These are phyloP conservation scores for Sebastes nivosus DNA, from an alignment of 2,797 vertebrate species.

Conservation along the genomic window DNA sequence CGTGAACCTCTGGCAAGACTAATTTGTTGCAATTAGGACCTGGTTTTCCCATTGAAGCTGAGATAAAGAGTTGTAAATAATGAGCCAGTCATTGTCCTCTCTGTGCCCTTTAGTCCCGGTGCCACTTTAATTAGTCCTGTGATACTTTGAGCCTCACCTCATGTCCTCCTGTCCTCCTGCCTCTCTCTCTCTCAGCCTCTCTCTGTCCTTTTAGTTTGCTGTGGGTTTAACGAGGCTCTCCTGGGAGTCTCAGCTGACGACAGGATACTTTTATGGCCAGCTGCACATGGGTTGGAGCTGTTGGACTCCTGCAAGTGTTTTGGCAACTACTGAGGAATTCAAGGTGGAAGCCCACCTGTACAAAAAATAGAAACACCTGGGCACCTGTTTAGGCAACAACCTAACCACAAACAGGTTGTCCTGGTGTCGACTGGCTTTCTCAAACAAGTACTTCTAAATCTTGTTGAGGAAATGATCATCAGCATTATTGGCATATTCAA, in stretches of 20 bases:
- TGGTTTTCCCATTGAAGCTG: conserved; percentile 53
- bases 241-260: neutral
- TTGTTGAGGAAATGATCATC: too few relatives aligned
- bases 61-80: conserved; percentile 63
- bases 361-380: neutral
- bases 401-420: too few relatives aligned
- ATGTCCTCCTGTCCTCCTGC: conserved; percentile 7
- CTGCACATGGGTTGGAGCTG: neutral
- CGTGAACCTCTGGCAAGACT: conserved; percentile 53
- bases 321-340: neutral
- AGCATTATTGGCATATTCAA: too few relatives aligned
- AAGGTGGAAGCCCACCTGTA: neutral
- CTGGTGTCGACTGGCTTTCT: too few relatives aligned
- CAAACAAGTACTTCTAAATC: too few relatives aligned
- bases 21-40: conserved; percentile 77
- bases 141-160: conserved; percentile 42
- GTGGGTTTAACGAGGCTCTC: conserved; percentile 24
- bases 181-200: neutral
- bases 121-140: conserved; percentile 72
- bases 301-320: neutral
- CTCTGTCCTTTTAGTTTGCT: conserved; percentile 24
- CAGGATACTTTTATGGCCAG: neutral
- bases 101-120: conserved; percentile 27
- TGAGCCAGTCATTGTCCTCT: conserved; percentile 30
- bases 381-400: too few relatives aligned